Base-by-base conservation (phyloP, 2,113 vertebrate species). In the Malurus cyaneus region DNA sequence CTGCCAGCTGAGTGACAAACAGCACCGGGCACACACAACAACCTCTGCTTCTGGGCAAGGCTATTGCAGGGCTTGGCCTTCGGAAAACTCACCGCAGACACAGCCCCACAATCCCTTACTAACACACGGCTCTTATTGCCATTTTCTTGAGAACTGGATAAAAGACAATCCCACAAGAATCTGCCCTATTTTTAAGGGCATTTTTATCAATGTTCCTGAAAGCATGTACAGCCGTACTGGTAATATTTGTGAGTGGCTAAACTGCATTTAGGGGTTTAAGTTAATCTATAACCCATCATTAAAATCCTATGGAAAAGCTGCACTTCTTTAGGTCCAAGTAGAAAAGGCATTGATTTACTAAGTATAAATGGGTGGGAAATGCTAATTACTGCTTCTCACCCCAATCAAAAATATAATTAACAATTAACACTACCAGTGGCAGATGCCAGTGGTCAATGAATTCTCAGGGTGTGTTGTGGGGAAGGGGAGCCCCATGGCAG, bases 1-100 rank as follows among this genome's bases (percentile, higher is more conserved):
- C 42, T 83, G 84, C 97, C 96, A 93, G 14, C 96, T 76, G 94
- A 97, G 95, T 20, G 65, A 96, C 95, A 96, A 21, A 89, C 69
- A 31, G 64, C 94, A 61, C 86, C 15, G 42, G 2, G 56, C 29
- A 16, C 64, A 1, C 1, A 62, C 2, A 12, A 31, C 50, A 93
- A 7, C 24, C 64, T 49, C 4, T 21, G 2, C 59, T 32, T 2
- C 62, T 47, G 32, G 91, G 31, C 8, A 32, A 6, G 16, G 12
- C 56, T 2, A 11, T 79, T 11, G 69, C 41, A 24, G 42, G 25
- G 9, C 62, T 67, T 10, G 25, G 46, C 49, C n/a, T 15, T 12
- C 69, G 60, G 34, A n/a, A 25, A 31, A 18, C n/a, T 14, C 14
- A 2, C 34, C 57, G 49, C 87, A 4, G 14, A 26, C 32, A 7